Conservation (phyloP, 2,888 invertebrate genomes). For the Agriopis aurantiaria region DNA sequence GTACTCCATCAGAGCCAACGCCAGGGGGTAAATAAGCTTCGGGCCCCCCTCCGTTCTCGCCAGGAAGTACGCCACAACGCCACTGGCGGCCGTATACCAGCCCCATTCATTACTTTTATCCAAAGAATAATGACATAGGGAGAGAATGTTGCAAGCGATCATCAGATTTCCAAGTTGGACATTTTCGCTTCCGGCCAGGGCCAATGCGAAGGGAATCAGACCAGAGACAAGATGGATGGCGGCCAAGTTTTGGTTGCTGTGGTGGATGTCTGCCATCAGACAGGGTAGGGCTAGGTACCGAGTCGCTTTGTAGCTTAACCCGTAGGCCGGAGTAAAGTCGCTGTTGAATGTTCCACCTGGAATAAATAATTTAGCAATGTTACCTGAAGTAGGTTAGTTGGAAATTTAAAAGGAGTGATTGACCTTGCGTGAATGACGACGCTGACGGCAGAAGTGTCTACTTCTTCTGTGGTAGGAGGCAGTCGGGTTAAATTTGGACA, state of each 20-base stretch:
- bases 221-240: conserved; percentile 69
- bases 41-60: conserved; percentile 52
- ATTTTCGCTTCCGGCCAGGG: conserved; percentile 65
- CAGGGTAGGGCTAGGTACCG: conserved; percentile 72
- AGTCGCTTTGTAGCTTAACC: conserved; percentile 63
- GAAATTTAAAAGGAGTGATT: too few species aligned
- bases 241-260: conserved; percentile 55
- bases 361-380: conserved; percentile 34
- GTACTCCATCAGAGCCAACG: conserved; percentile 69
- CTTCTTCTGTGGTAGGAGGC: too few species aligned
- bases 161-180: conserved; percentile 62
- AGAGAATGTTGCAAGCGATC: conserved; percentile 68
- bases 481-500: too few species aligned
- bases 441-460: too few species aligned
- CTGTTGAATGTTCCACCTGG: conserved; percentile 64
- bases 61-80: conserved; percentile 65
- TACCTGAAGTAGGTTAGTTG: not conserved
- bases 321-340: conserved; percentile 64
- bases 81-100: conserved; percentile 71
- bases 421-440: too few species aligned
- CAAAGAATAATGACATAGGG: conserved; percentile 63
- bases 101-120: conserved; percentile 64
- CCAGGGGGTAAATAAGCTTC: conserved; percentile 68
- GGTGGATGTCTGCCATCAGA: conserved; percentile 71
- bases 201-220: conserved; percentile 67